Percentiles rank a stretch among this genome's conserved stretches.
Evolutionary conservation across 2,888 invertebrate genomes (phyloP).

Genomic region (Diarsia mendica): DNA sequence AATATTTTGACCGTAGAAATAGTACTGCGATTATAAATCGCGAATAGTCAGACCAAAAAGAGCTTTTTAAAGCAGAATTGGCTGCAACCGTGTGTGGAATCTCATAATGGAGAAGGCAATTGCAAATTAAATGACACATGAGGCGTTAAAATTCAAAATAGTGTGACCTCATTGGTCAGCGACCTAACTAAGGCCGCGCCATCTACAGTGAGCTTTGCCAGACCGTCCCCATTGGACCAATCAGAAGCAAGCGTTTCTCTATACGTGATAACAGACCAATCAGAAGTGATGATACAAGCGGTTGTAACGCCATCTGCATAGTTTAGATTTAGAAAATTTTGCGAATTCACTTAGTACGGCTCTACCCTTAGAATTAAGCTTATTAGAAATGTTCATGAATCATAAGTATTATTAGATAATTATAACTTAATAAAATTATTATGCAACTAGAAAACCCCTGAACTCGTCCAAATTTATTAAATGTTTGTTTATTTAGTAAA

Average conservation of each 20-base stretch:
- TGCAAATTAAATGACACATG: not conserved
- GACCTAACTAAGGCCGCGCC: not conserved
- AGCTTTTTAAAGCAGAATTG: slow-evolving; percentile 13
- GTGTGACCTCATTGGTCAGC: not conserved
- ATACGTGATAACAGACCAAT: slow-evolving; percentile 8
- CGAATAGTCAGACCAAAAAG: slow-evolving; percentile 14
- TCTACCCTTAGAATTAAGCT: slow-evolving; percentile 33
- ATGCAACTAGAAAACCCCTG: slow-evolving; percentile 48
- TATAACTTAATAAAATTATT: slow-evolving; percentile 23
- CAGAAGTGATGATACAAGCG: slow-evolving; percentile 30
- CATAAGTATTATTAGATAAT: slow-evolving; percentile 50
- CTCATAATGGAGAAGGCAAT: not conserved
- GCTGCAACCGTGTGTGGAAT: slow-evolving; percentile 18
- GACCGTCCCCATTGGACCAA: slow-evolving; percentile 23
- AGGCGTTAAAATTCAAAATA: not conserved
- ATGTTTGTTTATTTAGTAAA: slow-evolving; percentile 36
- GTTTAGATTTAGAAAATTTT: slow-evolving; percentile 12
- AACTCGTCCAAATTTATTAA: slow-evolving; percentile 61
- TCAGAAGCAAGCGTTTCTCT: slow-evolving; percentile 8
- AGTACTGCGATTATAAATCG: slow-evolving; percentile 16
- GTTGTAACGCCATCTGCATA: slow-evolving; percentile 25
- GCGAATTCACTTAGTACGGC: slow-evolving; percentile 3
- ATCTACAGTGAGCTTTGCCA: not conserved
- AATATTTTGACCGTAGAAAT: slow-evolving; percentile 26
- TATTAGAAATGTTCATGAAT: slow-evolving; percentile 35